phyloP scores from a whole-genome alignment of 2,888 invertebrate species.

The Aproaerema taeniolella region DNA sequence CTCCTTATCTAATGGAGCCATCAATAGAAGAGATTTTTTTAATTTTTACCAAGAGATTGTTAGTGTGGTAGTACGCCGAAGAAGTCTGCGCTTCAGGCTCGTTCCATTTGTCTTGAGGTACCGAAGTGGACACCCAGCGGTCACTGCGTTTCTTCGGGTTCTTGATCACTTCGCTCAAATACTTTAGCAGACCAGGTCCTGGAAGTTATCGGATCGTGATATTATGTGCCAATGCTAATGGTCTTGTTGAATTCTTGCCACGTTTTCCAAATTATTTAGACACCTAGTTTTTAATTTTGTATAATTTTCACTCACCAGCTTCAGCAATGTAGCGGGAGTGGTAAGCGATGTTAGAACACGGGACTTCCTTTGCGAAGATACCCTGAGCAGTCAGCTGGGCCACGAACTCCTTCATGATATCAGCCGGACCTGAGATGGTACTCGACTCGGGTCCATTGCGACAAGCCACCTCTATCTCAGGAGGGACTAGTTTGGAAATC shows the following conservation, averaged over 20 bases:
- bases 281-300: not conserved
- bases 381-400: conserved; percentile 33
- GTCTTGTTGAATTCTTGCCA: not conserved
- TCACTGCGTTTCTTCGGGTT: conserved; percentile 79
- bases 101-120: conserved; percentile 82
- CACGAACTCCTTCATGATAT: conserved; percentile 72
- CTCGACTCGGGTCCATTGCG: conserved; percentile 84
- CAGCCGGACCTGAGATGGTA: conserved; percentile 83
- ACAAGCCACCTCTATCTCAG: conserved; percentile 82
- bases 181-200: conserved; percentile 78
- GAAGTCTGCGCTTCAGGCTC: conserved; percentile 77
- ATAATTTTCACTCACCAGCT: conserved; percentile 42
- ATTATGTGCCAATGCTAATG: not conserved
- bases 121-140: conserved; percentile 90
- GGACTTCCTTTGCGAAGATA: conserved; percentile 30
- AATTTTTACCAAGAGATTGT: conserved; percentile 81
- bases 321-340: conserved; percentile 86
- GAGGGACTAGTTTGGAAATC: conserved; percentile 39
- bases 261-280: not conserved
- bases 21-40: too few species aligned
- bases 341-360: conserved; percentile 87
- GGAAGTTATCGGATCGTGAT: too few species aligned
- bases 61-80: conserved; percentile 90
- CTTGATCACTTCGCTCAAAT: conserved; percentile 77
- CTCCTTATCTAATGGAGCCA: too few species aligned